Evolutionary conservation across 2,888 invertebrate species (phyloP).

Genomic region (Cryptophagus acutangulus): DNA sequence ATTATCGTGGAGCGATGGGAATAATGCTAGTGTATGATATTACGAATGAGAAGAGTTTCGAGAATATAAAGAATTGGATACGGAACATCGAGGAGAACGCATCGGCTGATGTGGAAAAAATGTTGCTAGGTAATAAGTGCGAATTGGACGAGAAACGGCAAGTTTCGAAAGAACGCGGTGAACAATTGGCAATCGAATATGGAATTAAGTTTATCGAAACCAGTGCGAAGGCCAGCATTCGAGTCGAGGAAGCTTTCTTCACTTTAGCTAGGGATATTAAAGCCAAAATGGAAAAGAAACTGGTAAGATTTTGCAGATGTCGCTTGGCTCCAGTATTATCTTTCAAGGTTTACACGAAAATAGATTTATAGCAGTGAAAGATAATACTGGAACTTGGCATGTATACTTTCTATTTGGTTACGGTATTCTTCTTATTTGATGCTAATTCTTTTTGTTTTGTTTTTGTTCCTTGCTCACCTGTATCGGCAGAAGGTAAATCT

Average conservation of each 20-base stretch:
- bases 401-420: no score
- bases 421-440: no score
- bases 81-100: slow-evolving; percentile 99
- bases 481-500: slow-evolving; percentile 46
- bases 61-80: slow-evolving; percentile 99
- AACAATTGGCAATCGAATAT: slow-evolving; percentile 95
- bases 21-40: slow-evolving; percentile 99
- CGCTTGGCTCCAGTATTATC: no score
- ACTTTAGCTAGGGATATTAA: slow-evolving; percentile 96
- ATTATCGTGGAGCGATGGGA: slow-evolving; percentile 99
- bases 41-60: slow-evolving; percentile 98
- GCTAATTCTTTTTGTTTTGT: slow-evolving; percentile 31
- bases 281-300: slow-evolving; percentile 96
- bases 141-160: slow-evolving; percentile 94
- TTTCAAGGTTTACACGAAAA: no score
- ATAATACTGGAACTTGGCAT: no score
- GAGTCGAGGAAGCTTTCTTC: slow-evolving; percentile 97
- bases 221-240: slow-evolving; percentile 95
- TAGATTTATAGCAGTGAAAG: no score
- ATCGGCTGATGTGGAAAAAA: slow-evolving; percentile 97
- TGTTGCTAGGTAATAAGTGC: slow-evolving; percentile 98
- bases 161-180: slow-evolving; percentile 93
- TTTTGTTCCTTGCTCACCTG: slow-evolving; percentile 38
- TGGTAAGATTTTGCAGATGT: slow-evolving; percentile 78
- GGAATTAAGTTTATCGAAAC: slow-evolving; percentile 99